Evolutionary conservation across 2,888 invertebrate species (phyloP), one percentile per base, ranked within the genome.

Genomic region (Hololepta plana): DNA sequence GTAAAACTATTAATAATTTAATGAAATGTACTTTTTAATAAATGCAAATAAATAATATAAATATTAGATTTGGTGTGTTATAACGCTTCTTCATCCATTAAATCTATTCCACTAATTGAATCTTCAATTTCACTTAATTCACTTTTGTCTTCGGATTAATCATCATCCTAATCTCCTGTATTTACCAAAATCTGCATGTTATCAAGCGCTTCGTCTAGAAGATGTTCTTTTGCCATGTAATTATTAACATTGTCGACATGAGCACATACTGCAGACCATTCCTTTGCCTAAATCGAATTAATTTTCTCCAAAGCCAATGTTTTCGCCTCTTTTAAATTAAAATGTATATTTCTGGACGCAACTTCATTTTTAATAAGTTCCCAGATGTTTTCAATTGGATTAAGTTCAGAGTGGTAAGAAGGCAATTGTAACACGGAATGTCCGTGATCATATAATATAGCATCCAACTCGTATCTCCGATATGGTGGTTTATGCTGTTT

Each of bases 331-430:
- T n/a, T n/a, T n/a, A n/a, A n/a, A n/a, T n/a, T n/a, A n/a, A n/a
- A n/a, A n/a, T 5, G 13, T n/a, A 13, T 12, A 12, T 33, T 33
- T 15, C 12, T 24, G 3, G 26, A n/a, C n/a, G 28, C 33, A 4
- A 31, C 28, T 23, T 19, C 19, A 14, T 32, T 26, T 22, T 34
- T 34, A 12, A 30, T 19, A 15, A 9, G 9, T 10, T 27, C 34
- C 34, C 32, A 34, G 8, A 32, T 30, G 20, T 29, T 24, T 22
- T 32, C 32, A 8, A 34, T 34, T 3, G 27, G 32, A 20, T 34
- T 32, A 12, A 29, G 19, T n/a, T 29, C 27, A 2, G 32, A 27
- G 15, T 34, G 29, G 21, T 27, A 34, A 9, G 27, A 32, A 7
- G 30, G 32, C 17, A 34, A 16, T 12, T 32, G 22, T 3, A 34